These are phyloP conservation scores for Sicus ferrugineus DNA, from an alignment of 2,888 invertebrate species.

Conservation along the genomic window DNA sequence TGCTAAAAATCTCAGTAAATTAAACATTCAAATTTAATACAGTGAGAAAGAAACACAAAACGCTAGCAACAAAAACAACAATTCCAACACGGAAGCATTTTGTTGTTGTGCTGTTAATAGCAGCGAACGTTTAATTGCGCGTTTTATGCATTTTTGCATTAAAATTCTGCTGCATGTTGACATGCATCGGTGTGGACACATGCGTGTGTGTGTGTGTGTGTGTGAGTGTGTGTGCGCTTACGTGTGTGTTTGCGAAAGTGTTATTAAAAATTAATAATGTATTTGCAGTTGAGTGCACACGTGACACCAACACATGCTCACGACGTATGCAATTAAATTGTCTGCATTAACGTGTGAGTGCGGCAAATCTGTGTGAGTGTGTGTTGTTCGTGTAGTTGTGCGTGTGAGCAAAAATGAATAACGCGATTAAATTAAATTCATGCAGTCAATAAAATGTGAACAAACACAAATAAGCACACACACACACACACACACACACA, in stretches of 20 bases:
- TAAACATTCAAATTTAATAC: too few relatives aligned
- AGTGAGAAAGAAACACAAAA: not conserved
- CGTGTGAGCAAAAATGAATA: too few relatives aligned
- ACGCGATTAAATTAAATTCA: too few relatives aligned
- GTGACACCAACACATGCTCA: not conserved
- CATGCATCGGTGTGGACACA: not conserved
- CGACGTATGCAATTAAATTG: not conserved
- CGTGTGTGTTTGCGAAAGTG: not conserved
- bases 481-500: not conserved
- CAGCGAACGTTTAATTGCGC: conserved; percentile 8
- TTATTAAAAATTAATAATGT: too few relatives aligned
- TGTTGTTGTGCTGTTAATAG: conserved; percentile 15
- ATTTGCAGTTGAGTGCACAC: too few relatives aligned
- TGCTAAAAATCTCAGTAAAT: too few relatives aligned
- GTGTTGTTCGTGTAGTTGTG: too few relatives aligned
- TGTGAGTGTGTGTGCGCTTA: not conserved
- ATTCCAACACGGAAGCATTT: not conserved
- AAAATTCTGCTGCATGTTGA: conserved; percentile 1
- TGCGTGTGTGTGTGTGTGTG: conserved; percentile 9
- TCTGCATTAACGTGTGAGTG: too few relatives aligned
- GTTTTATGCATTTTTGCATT: conserved; percentile 21
- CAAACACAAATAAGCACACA: not conserved
- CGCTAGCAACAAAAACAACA: not conserved
- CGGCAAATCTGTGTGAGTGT: too few relatives aligned
- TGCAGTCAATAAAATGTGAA: too few relatives aligned